Evolutionary conservation across 2,113 vertebrate species (phyloP).

Genomic region (Triplophysa siluroides): DNA sequence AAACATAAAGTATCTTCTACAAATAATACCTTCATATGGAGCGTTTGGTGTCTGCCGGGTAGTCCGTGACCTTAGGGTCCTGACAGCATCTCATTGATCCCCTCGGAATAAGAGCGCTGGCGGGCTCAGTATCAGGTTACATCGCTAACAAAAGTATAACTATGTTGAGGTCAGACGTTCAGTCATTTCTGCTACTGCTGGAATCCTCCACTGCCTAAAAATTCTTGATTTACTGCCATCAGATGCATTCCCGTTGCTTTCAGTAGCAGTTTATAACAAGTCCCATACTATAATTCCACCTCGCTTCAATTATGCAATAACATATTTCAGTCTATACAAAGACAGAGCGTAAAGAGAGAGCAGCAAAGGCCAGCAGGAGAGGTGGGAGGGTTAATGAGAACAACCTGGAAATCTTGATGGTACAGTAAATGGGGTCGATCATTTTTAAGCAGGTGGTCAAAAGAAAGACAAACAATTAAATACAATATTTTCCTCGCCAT

Average conservation of each 20-base stretch:
- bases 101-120: background rate
- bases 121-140: slow-evolving; percentile 31
- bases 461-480: background rate
- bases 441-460: background rate
- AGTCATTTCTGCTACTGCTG: background rate
- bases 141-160: slow-evolving; percentile 22
- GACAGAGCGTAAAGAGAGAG: background rate
- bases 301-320: slow-evolving; percentile 24
- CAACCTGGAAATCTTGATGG: slow-evolving; percentile 1
- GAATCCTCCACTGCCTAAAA: slow-evolving; percentile 2
- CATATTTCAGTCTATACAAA: slow-evolving; percentile 22
- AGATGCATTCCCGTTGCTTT: background rate
- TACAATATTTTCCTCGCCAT: background rate
- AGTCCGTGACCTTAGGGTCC: background rate
- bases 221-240: slow-evolving; percentile 11
- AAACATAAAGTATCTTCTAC: background rate
- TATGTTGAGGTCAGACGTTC: slow-evolving; percentile 17
- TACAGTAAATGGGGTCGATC: background rate
- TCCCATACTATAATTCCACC: background rate
- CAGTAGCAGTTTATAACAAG: background rate
- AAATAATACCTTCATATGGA: background rate
- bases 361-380: slow-evolving; percentile 24
- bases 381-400: slow-evolving; percentile 25
- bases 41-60: slow-evolving; percentile 8
- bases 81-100: background rate